Conservation (phyloP, 2,888 invertebrate species). For the Eristalis tenax region DNA sequence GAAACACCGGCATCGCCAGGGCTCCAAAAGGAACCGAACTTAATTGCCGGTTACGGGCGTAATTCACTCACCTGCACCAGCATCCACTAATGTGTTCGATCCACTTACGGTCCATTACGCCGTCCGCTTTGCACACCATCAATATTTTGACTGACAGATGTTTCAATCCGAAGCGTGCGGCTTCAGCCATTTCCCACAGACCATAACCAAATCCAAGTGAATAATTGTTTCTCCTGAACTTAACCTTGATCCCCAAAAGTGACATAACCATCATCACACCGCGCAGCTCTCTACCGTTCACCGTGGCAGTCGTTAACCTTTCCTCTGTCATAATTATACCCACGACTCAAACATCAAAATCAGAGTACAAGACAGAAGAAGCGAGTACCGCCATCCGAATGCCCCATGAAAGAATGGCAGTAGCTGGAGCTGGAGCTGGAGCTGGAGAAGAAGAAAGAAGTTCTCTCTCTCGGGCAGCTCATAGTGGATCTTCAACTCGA, state of each 20-base stretch:
- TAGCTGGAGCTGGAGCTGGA: neutral
- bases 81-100: neutral
- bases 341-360: constrained; percentile 68
- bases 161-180: neutral
- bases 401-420: constrained; percentile 42
- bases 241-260: constrained; percentile 70
- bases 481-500: constrained; percentile 28
- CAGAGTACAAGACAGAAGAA: constrained; percentile 21
- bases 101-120: neutral
- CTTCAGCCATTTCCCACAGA: constrained; percentile 15
- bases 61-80: neutral
- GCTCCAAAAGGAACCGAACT: neutral
- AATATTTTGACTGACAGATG: neutral
- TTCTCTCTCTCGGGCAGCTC: constrained; percentile 11
- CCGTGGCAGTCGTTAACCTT: constrained; percentile 70
- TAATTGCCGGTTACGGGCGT: neutral
- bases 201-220: constrained; percentile 12
- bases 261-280: constrained; percentile 56
- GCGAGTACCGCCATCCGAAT: neutral
- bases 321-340: constrained; percentile 66
- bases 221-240: constrained; percentile 65
- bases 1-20: neutral
- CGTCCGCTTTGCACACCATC: neutral
- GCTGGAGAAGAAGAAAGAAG: constrained; percentile 9
- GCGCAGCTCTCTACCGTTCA: neutral